Evolutionary conservation across 2,888 invertebrate genomes (phyloP), one percentile per base, ranked within the genome.

Genomic region (Drosophila affinis): DNA sequence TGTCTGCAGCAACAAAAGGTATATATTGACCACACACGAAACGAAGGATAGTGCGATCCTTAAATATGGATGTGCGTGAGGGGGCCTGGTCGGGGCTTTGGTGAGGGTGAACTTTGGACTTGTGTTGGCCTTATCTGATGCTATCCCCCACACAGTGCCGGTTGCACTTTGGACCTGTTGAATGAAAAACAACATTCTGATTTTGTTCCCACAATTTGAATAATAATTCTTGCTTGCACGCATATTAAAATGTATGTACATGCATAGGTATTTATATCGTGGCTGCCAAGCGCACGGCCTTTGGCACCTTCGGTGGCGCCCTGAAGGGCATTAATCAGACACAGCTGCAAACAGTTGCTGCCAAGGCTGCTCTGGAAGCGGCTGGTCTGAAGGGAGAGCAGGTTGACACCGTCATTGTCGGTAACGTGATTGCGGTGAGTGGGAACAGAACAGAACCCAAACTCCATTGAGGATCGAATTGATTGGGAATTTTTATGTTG

Each of bases 261-360:
- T 47, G 7, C 49, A 14, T 14, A 97, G 98, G 97, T 89, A 93
- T 98, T 76, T 97, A 96, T 91, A 96, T 98, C 91, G 97, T 99
- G 73, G 98, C 97, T 79, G 99, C 99, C 17, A 99, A 99, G 93
- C 95, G 99, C 75, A 99, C 99, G 0, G 96, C 99, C 3, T 99
- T 99, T 93, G 99, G 99, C 59, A 96, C 99, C 1, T 98, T 96
- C 92, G 99, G 99, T 4, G 97, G 97, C 0, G 94, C 95, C 84
- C 95, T 97, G 89, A 94, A 94, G 34, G 96, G 96, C 91, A 95
- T 95, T 9, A 94, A 94, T 46, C 94, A 95, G 24, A 95, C 95
- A 0, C 96, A 97, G 68, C 93, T 99, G 74, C 97, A 97, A 91
- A 96, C 96, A 18, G 92, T 95, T 12, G 97, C 98, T 0, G 94